Percentiles rank a stretch among this genome's conserved stretches.
Conservation (phyloP, 2,888 invertebrate genomes). For the Rhimphoctona megacephalus region DNA sequence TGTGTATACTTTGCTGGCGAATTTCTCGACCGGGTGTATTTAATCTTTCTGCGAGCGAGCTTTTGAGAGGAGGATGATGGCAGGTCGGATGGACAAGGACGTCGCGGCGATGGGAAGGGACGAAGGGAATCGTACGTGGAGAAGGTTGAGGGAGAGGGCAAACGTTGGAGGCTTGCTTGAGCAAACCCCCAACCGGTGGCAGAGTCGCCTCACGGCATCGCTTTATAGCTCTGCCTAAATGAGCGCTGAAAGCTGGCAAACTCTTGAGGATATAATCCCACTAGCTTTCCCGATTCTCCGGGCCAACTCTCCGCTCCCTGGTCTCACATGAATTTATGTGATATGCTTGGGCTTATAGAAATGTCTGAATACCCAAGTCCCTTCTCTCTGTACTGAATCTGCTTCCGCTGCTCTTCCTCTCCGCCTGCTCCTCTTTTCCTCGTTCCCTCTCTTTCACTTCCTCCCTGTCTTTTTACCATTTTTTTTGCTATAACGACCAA, state of each 20-base stretch:
- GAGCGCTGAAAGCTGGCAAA: constrained; percentile 82
- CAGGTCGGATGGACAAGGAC: constrained; percentile 64
- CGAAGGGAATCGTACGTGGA: constrained; percentile 63
- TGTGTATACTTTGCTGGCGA: constrained; percentile 41
- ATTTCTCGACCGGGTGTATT: constrained; percentile 48
- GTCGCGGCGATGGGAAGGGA: constrained; percentile 65
- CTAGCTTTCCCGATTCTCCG: constrained; percentile 76
- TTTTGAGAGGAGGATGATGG: constrained; percentile 53
- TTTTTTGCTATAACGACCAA: constrained; percentile 13
- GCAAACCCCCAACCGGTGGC: constrained; percentile 36
- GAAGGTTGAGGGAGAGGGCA: constrained; percentile 60
- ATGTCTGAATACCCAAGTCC: constrained; percentile 64
- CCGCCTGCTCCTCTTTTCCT: neutral
- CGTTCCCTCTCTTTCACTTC: constrained; percentile 36
- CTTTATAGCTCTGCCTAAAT: constrained; percentile 78
- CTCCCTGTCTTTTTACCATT: constrained; percentile 11
- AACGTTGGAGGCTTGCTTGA: constrained; percentile 27
- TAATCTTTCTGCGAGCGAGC: constrained; percentile 57
- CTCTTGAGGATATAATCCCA: constrained; percentile 82
- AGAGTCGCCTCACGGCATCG: constrained; percentile 66
- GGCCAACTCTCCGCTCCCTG: constrained; percentile 63
- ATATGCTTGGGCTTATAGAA: constrained; percentile 68
- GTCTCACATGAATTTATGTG: constrained; percentile 76
- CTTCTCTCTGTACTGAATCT: constrained; percentile 53
- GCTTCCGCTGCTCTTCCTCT: constrained; percentile 58